Evolutionary conservation across 2,888 invertebrate genomes (phyloP), one percentile per base, ranked within the genome.

Genomic region (Xanthorhoe designata): DNA sequence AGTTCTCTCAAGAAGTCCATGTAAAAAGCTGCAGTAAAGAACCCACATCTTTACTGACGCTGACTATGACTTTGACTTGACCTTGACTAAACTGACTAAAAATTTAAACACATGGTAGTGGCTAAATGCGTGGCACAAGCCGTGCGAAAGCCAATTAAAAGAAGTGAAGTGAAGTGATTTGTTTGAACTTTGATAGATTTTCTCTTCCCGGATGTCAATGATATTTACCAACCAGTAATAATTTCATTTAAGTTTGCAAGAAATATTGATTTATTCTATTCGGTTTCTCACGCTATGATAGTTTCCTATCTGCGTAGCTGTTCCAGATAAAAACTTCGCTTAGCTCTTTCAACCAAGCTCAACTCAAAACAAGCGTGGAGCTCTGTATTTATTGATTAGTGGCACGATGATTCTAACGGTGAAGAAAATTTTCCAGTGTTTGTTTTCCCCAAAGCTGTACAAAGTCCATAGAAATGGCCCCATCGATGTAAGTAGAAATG

Each of bases 401-500:
- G 8, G 51, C 38, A 35, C 10, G 0, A 72, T 72, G 70, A 42
- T 70, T 38, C 9, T 57, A n/a, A 81, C 86, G 56, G 83, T 96
- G 77, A 94, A 91, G 83, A 84, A 94, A 69, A 80, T 95, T 71
- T 95, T 94, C 94, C 94, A 94, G 78, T 97, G 96, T 82, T 88
- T 96, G 74, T 95, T 96, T 81, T 95, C 96, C 7, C 97, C 97
- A 13, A 95, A 95, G 77, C 89, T 97, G 38, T 96, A 94, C 75
- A 96, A 96, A 92, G 94, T 96, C 75, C 96, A 97, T 80, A 94
- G 95, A 70, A 93, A 95, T 85, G 94, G 94, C 55, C 86, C 94
- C n/a, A 79, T 91, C 50, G 94, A 95, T 82, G 86, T 86, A 78
- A 78, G 82, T 80, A 42, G 10, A 13, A 38, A 9, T 32, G 32